Conservation (phyloP, 30 jellyfish, hydroid and myxozoan species). For the Cassiopea andromeda region DNA sequence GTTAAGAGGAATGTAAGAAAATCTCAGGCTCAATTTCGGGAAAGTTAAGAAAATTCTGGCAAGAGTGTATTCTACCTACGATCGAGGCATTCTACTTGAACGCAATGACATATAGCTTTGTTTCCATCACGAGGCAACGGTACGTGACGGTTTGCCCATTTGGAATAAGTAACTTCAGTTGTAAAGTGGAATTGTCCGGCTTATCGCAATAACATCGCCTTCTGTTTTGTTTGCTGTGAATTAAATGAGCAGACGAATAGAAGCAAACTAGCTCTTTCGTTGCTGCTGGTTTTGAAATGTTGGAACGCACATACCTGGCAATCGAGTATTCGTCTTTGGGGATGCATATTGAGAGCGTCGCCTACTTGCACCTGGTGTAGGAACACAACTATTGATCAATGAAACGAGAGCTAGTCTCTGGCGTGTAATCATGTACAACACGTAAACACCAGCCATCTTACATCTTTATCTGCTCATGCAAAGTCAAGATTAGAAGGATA, state of each 20-base stretch:
- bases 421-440: constrained; percentile 19
- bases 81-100: not conserved
- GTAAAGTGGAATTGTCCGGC: constrained; percentile 6
- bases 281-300: not conserved
- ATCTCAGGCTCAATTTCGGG: too few relatives aligned
- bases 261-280: not conserved
- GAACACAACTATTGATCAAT: not conserved
- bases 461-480: not conserved
- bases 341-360: not conserved
- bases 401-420: not conserved
- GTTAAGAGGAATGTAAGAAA: too few relatives aligned
- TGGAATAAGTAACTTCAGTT: not conserved
- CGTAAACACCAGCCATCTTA: not conserved
- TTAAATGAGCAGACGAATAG: not conserved
- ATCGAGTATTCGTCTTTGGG: not conserved
- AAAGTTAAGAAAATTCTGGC: too few relatives aligned
- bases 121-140: constrained; percentile 14
- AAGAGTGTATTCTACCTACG: too few relatives aligned
- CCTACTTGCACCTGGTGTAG: constrained; percentile 7
- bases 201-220: not conserved
- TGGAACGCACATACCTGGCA: not conserved
- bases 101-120: not conserved
- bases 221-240: not conserved
- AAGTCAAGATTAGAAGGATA: not conserved
- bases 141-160: constrained; percentile 16